Base-by-base conservation (phyloP, 2,888 invertebrate genomes). In the Lasioglossum marginatum region DNA sequence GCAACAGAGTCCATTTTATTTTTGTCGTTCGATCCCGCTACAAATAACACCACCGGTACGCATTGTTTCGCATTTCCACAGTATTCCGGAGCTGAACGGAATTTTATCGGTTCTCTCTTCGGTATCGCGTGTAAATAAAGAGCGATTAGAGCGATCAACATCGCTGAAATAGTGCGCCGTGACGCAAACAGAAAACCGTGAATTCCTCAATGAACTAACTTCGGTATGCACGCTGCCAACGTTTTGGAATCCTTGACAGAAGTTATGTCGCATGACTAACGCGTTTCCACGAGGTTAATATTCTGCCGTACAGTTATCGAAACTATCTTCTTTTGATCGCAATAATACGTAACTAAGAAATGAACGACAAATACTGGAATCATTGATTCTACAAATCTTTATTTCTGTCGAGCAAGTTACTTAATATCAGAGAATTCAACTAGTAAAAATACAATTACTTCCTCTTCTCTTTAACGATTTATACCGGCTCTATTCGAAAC, bases 1-100 rank as follows among this genome's bases (percentile, higher is more conserved):
- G 23, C n/a, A 57, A 40, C 45, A 4, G 16, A 23, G 74, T 52
- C 77, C 34, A 74, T 70, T 82, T 75, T 84, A 82, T 84, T 82
- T 82, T 43, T 23, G 70, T 78, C 78, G 70, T 77, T 77, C 70
- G 48, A 77, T 77, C 82, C 68, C 52, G 57, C 48, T 40, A 34
- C 83, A 63, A 75, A 57, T 57, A 57, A 78, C 48, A 48, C 14
- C 14, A 10, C 57, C 34, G 34, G n/a, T n/a, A 34, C 27, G 63
- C 63, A 78, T 83, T 74, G 74, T 84, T 74, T 78, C 27, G 45
- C 48, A 48, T 70, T 40, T 60, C 68, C 19, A 43, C 52, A 19
- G 48, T 57, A 57, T 57, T 12, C 19, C n/a, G 37, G 12, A 27
- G 37, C 16, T 5, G 19, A n/a, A 63, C 48, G 27, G 63, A 76